These are phyloP conservation scores for Gavia stellata DNA, from an alignment of 2,113 vertebrate genomes.

Conservation along the genomic window DNA sequence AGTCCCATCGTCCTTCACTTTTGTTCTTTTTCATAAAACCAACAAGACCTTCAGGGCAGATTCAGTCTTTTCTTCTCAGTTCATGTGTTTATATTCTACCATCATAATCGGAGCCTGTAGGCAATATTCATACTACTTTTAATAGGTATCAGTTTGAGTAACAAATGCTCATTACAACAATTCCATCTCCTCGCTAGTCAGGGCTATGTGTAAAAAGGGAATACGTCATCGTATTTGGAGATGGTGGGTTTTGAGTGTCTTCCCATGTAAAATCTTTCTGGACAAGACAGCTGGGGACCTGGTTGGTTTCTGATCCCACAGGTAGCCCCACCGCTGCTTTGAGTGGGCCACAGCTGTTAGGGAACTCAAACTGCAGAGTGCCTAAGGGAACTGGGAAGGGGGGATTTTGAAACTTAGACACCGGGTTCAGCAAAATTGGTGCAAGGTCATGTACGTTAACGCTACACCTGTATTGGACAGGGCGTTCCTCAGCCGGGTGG, in stretches of 20 bases:
- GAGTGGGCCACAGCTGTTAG: background rate
- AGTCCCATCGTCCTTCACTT: background rate
- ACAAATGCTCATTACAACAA: background rate
- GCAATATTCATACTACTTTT: background rate
- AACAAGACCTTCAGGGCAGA: background rate
- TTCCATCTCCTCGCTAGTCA: background rate
- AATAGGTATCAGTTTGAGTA: background rate
- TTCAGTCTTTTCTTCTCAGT: background rate
- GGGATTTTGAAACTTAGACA: background rate
- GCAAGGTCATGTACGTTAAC: fast-evolving
- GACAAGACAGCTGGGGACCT: background rate
- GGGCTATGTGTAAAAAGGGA: background rate
- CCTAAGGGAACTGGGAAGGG: background rate
- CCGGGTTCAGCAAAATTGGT: background rate
- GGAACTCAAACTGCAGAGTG: background rate
- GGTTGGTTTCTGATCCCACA: background rate
- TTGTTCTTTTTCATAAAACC: background rate
- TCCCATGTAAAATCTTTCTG: background rate
- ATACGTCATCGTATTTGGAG: background rate
- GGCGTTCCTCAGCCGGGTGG: background rate
- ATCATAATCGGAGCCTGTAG: background rate
- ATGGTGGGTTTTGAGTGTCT: background rate
- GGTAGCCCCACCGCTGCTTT: background rate
- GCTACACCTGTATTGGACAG: background rate
- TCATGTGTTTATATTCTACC: background rate